A percentile compares a stretch with the other conserved stretches of the same genome.
These are phyloP conservation scores for Potamarius usumacintae DNA, from an alignment of 2,113 vertebrate genomes.

Conservation along the genomic window DNA sequence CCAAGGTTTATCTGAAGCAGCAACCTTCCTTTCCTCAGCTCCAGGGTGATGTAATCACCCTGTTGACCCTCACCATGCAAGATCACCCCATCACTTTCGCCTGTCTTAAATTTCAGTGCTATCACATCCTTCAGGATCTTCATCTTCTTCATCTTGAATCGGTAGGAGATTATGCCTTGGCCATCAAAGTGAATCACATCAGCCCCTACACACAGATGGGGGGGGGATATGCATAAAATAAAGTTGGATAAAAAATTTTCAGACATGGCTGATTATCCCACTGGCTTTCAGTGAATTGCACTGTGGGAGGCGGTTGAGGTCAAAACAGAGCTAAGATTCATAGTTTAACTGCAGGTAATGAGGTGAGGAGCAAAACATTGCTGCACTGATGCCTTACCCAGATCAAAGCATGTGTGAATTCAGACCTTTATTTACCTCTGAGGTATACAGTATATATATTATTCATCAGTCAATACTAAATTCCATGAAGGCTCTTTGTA, in stretches of 20 bases:
- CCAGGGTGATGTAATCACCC: constrained; percentile 77
- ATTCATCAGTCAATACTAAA: background rate
- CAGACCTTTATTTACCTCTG: background rate
- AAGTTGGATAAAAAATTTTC: background rate
- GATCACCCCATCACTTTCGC: constrained; percentile 92
- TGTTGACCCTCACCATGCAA: constrained; percentile 96
- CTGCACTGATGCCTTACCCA: background rate
- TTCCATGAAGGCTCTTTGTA: background rate
- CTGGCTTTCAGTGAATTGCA: background rate
- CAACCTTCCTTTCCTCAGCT: constrained; percentile 24
- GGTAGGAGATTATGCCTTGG: constrained; percentile 67
- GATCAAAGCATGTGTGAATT: background rate
- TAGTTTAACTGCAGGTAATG: background rate
- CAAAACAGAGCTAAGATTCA: background rate
- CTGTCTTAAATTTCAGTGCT: constrained; percentile 91
- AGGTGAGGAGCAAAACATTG: background rate
- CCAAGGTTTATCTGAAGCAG: constrained; percentile 25
- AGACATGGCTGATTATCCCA: background rate
- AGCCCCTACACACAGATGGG: constrained; percentile 43
- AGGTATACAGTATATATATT: background rate
- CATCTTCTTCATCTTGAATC: constrained; percentile 83
- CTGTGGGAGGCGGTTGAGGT: background rate
- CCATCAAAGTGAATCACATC: constrained; percentile 29
- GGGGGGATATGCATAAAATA: background rate
- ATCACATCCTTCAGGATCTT: constrained; percentile 30